Evolutionary conservation across 2,797 vertebrate genomes (phyloP).

Genomic region (Alauda arvensis): DNA sequence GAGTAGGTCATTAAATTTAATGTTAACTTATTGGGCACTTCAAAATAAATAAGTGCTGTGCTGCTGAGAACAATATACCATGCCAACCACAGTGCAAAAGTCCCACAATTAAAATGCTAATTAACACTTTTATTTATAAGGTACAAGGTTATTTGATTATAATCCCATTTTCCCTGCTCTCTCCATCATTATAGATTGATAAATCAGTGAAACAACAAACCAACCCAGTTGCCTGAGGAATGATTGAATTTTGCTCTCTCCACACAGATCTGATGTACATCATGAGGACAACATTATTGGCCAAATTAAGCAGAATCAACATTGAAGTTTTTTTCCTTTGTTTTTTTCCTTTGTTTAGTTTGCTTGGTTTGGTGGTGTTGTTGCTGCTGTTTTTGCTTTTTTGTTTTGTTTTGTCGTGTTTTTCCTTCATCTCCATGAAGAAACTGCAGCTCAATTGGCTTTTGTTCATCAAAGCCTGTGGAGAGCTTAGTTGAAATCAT

Average conservation of each 20-base stretch:
- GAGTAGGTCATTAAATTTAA: background rate
- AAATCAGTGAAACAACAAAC: background rate
- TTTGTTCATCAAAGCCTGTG: background rate
- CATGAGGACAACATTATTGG: background rate
- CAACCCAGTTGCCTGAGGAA: background rate
- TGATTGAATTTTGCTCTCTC: slow-evolving; percentile 1
- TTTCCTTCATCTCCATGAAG: background rate
- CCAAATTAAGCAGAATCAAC: background rate
- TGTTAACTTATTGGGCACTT: background rate
- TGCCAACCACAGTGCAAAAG: background rate
- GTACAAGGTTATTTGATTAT: slow-evolving; percentile 40
- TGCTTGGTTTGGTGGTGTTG: too few relatives aligned
- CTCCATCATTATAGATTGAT: background rate
- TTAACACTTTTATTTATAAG: slow-evolving; percentile 46
- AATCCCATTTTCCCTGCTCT: slow-evolving; percentile 1
- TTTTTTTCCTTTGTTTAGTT: background rate
- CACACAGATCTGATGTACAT: background rate
- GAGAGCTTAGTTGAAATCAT: background rate
- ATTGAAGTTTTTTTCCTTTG: background rate
- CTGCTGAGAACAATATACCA: background rate
- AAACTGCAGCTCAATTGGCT: background rate
- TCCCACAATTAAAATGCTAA: slow-evolving; percentile 46
- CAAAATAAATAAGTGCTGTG: background rate
- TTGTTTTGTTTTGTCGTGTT: background rate
- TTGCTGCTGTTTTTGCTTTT: background rate